Percentiles rank a stretch among this genome's conserved stretches.
Evolutionary conservation across 2,797 vertebrate species (phyloP).

Genomic region (Ctenosaura bakeri): DNA sequence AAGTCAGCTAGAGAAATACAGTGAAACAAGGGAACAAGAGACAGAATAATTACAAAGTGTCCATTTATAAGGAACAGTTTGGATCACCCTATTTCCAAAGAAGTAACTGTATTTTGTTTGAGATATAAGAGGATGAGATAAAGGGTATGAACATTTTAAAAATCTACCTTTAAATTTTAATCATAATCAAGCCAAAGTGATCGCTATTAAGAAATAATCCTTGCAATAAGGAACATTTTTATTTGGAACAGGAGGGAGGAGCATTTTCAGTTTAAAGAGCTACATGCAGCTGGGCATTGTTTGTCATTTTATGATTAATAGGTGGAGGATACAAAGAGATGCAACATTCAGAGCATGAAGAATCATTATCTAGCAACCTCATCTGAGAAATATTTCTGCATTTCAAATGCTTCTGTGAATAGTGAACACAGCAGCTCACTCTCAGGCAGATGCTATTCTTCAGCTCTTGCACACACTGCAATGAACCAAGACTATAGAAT

Average conservation of each 20-base stretch:
- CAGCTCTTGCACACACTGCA: constrained; percentile 62
- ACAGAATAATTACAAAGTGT: constrained; percentile 34
- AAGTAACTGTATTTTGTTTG: constrained; percentile 34
- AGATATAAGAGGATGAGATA: not conserved
- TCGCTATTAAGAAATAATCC: constrained; percentile 13
- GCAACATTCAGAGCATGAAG: constrained; percentile 76
- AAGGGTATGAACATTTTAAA: constrained; percentile 17
- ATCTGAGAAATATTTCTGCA: constrained; percentile 66
- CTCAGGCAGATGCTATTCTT: constrained; percentile 70
- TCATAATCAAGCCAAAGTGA: not conserved
- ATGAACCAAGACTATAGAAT: constrained; percentile 38
- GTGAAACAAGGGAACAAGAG: not conserved
- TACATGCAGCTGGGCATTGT: constrained; percentile 47
- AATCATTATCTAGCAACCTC: constrained; percentile 71
- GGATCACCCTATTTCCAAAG: constrained; percentile 52
- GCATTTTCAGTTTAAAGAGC: constrained; percentile 35
- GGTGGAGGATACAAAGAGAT: constrained; percentile 62
- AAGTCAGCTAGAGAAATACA: not conserved
- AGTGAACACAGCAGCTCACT: constrained; percentile 72
- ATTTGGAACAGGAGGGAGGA: constrained; percentile 8
- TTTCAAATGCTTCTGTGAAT: constrained; percentile 76
- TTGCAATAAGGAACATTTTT: constrained; percentile 22
- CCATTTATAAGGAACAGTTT: constrained; percentile 30
- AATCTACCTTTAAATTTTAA: constrained; percentile 22
- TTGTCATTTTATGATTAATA: constrained; percentile 77